Evolutionary conservation across 2,113 vertebrate species (phyloP).

Genomic region (Hystrix cristata): DNA sequence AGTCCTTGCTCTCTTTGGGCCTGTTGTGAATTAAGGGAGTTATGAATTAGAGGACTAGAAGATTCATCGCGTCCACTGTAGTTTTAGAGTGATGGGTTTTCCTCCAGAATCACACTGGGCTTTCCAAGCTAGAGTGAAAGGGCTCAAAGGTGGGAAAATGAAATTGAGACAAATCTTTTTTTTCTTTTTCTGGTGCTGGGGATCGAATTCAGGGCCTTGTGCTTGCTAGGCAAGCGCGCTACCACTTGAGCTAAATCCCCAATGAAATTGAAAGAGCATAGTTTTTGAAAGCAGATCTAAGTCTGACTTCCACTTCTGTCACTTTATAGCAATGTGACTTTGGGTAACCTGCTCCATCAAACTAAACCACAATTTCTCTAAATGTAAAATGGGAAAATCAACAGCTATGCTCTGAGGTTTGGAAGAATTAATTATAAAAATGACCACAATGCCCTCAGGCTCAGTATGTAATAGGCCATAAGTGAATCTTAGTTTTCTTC

Average conservation of each 20-base stretch:
- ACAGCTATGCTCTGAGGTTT: neutral
- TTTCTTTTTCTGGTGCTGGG: too few relatives aligned
- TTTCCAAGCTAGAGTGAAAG: neutral
- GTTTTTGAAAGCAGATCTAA: constrained; percentile 3
- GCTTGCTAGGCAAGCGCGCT: too few relatives aligned
- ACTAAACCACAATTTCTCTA: neutral
- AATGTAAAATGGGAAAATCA: neutral
- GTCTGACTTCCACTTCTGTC: neutral
- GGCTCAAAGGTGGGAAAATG: neutral
- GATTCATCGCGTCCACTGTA: neutral
- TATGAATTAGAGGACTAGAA: neutral
- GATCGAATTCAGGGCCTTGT: too few relatives aligned
- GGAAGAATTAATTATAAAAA: constrained; percentile 14
- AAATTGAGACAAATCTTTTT: neutral
- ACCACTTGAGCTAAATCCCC: too few relatives aligned
- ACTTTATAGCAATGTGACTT: neutral
- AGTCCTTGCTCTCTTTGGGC: neutral
- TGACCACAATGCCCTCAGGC: neutral
- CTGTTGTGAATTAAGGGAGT: neutral
- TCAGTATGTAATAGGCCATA: neutral
- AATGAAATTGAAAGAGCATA: constrained; percentile 34
- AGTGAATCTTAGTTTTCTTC: neutral
- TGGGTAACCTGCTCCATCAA: neutral
- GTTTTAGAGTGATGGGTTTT: constrained; percentile 5
- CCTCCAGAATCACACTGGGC: neutral